Conservation (phyloP, 2,113 vertebrate genomes). For the Epinephelus moara region DNA sequence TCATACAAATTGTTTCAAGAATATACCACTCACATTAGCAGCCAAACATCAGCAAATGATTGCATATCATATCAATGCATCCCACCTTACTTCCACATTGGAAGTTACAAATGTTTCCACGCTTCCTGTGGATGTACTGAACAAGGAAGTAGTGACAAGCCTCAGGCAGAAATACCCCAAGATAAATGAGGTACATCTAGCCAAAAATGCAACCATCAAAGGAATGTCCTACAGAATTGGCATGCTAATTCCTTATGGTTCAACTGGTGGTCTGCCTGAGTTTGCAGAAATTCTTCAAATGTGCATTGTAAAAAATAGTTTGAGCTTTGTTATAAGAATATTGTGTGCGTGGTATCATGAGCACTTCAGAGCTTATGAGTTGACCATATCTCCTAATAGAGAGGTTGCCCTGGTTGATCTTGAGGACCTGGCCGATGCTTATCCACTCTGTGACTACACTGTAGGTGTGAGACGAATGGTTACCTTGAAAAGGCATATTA, state of each 20-base stretch:
- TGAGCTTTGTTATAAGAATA: not conserved
- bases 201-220: not conserved
- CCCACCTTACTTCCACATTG: not conserved
- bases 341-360: conserved; percentile 7
- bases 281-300: not conserved
- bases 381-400: too few species aligned
- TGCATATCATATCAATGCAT: not conserved
- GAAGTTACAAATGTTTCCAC: not conserved
- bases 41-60: conserved; percentile 8
- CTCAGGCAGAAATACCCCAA: not conserved
- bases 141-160: not conserved
- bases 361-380: too few species aligned
- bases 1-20: conserved; percentile 3
- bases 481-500: too few species aligned
- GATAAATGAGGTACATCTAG: not conserved
- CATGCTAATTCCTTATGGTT: not conserved
- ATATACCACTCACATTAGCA: not conserved
- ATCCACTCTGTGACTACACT: too few species aligned
- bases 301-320: not conserved
- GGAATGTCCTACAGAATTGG: conserved; percentile 1
- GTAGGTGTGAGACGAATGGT: too few species aligned
- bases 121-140: not conserved
- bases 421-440: too few species aligned
- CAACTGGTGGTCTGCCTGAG: not conserved
- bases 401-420: too few species aligned